phyloP scores from a whole-genome alignment of 2,888 invertebrate genomes.

The Limnephilus auricula region DNA sequence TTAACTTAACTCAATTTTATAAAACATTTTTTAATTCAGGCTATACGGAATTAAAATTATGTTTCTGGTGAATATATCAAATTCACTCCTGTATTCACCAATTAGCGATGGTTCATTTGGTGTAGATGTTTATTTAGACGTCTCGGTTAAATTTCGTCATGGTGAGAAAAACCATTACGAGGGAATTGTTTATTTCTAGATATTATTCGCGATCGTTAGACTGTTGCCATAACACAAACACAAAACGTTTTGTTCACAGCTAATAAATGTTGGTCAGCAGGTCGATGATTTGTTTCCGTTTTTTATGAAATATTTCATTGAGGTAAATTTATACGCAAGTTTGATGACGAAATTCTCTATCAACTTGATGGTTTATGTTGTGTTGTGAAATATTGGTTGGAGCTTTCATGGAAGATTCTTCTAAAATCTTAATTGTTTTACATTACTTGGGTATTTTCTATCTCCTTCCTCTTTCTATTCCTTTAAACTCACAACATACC shows the following conservation, averaged over 20 bases:
- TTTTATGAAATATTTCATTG: background rate
- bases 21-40: background rate
- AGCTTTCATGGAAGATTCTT: too few relatives aligned
- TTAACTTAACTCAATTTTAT: background rate
- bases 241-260: background rate
- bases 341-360: background rate
- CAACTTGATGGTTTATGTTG: too few relatives aligned
- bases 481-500: too few relatives aligned
- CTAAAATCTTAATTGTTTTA: too few relatives aligned
- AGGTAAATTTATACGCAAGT: background rate
- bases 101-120: conserved; percentile 32
- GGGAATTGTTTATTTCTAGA: background rate
- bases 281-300: background rate
- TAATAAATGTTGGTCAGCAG: background rate
- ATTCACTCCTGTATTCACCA: conserved; percentile 4
- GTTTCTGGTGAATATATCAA: conserved; percentile 12
- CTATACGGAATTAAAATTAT: conserved; percentile 3
- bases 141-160: background rate
- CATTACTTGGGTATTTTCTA: too few relatives aligned
- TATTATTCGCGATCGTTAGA: background rate
- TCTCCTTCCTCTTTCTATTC: too few relatives aligned
- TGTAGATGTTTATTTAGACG: background rate
- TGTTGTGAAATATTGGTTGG: too few relatives aligned
- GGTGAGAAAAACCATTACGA: background rate
- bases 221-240: background rate